Evolutionary conservation across 2,113 vertebrate genomes (phyloP), one percentile per base, ranked within the genome.

Genomic region (Zosterops pallidus): DNA sequence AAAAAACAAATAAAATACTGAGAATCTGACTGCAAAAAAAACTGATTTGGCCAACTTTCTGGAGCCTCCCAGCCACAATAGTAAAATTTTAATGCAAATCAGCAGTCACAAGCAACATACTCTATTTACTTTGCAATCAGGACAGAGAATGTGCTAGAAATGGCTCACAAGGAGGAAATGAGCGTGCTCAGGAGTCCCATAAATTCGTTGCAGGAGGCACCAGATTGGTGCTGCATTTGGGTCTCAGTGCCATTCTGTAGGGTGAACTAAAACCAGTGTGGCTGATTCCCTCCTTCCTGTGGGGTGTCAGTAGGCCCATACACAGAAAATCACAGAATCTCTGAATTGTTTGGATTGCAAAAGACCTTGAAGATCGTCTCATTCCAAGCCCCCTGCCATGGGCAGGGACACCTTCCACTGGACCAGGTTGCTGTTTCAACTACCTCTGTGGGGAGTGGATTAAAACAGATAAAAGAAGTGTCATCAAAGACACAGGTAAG

Each of bases 211-310:
- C 47, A 15, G 37, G 70, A 94, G 52, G 50, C 18, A 15, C 26
- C n/a, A 16, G 64, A 23, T 83, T 55, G 59, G 53, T 12, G 12
- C 22, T 31, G n/a, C 11, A 4, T 63, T 8, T 20, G 72, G 31
- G 76, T 57, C 42, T n/a, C 26, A 1, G 57, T 14, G 39, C 2
- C 3, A 7, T 55, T 71, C 57, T 26, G 12, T 42, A n/a, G 23
- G 2, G 12, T 14, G 33, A 7, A 44, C 35, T 31, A 29, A 64
- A 72, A 26, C 18, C 13, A 8, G 47, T 0, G 0, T 15, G 37
- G n/a, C 21, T 72, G 57, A 39, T 42, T 35, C 49, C 13, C 35
- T 44, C 63, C 53, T 84, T 68, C 39, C 44, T 28, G 20, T 44
- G 26, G 29, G 20, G 4, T 39, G 41, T 60, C 37, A 17, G 1